A percentile compares a stretch with the other conserved stretches of the same genome.
Evolutionary conservation across 1,140 invertebrate species (phyloP).

Genomic region (Charaxes varanes): DNA sequence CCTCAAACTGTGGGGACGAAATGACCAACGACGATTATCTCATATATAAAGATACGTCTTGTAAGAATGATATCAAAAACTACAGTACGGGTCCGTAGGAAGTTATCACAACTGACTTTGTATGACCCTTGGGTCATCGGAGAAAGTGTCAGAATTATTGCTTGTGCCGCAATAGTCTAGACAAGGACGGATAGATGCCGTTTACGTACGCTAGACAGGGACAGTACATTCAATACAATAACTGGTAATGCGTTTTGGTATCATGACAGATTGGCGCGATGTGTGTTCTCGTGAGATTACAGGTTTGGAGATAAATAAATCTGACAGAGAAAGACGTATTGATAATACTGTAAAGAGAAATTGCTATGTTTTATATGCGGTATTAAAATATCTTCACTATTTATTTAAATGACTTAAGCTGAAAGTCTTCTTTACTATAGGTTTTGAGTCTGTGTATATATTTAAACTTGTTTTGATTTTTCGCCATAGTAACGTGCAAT

Average conservation of each 20-base stretch:
- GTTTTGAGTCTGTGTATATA: background rate
- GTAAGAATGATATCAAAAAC: too few relatives aligned
- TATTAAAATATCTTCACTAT: too few relatives aligned
- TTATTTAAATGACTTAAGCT: too few relatives aligned
- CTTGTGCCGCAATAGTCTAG: constrained; percentile 16
- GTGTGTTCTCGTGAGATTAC: constrained; percentile 10
- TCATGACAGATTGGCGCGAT: constrained; percentile 36
- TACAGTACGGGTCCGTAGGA: too few relatives aligned
- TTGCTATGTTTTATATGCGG: too few relatives aligned
- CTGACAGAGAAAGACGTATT: background rate
- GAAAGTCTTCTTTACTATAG: too few relatives aligned
- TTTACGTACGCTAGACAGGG: constrained; percentile 1
- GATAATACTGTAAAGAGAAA: background rate
- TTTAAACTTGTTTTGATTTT: background rate
- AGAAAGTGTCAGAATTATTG: constrained; percentile 52
- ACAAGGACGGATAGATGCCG: constrained; percentile 13
- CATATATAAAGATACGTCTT: too few relatives aligned
- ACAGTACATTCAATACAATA: constrained; percentile 3
- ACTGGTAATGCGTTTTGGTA: constrained; percentile 21
- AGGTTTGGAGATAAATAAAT: constrained; percentile 2
- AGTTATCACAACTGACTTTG: too few relatives aligned
- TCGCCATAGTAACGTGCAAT: background rate
- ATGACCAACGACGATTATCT: too few relatives aligned
- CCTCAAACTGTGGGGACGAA: too few relatives aligned
- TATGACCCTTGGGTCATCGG: constrained; percentile 34